Evolutionary conservation across 2,797 vertebrate species (phyloP).

Genomic region (Cynopterus sphinx): DNA sequence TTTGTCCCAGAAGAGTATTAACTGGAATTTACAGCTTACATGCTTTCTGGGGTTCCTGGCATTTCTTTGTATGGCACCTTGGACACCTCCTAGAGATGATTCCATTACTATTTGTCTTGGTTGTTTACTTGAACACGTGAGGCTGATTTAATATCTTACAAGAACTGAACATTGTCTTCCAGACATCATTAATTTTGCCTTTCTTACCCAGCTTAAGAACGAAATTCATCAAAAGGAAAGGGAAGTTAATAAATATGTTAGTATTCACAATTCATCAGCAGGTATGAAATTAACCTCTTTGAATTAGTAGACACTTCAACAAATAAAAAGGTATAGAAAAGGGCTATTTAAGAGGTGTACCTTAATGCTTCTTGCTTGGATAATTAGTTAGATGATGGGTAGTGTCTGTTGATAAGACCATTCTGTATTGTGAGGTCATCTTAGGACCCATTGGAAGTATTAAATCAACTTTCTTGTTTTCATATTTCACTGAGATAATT

Average conservation of each 20-base stretch:
- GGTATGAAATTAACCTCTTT: constrained; percentile 82
- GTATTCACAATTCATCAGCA: constrained; percentile 81
- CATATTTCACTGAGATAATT: constrained; percentile 77
- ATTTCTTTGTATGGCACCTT: neutral
- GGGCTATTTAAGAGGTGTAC: constrained; percentile 40
- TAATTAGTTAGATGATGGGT: constrained; percentile 67
- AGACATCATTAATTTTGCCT: constrained; percentile 67
- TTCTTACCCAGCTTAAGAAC: constrained; percentile 76
- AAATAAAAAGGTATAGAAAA: constrained; percentile 73
- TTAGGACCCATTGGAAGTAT: neutral
- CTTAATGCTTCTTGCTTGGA: constrained; percentile 72
- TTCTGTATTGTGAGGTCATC: constrained; percentile 57
- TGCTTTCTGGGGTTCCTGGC: neutral
- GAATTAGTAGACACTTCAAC: constrained; percentile 76
- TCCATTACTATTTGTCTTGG: constrained; percentile 68
- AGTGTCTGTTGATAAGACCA: constrained; percentile 60
- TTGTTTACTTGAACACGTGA: constrained; percentile 70
- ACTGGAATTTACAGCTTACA: neutral
- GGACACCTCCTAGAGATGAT: neutral
- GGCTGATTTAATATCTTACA: constrained; percentile 72
- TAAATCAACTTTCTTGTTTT: neutral
- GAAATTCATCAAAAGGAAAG: constrained; percentile 84
- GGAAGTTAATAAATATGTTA: constrained; percentile 82
- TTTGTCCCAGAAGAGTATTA: neutral
- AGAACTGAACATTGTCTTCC: constrained; percentile 67